Evolutionary conservation across 2,113 vertebrate species (phyloP), one percentile per base, ranked within the genome.

Genomic region (Melanotaenia duboulayi): DNA sequence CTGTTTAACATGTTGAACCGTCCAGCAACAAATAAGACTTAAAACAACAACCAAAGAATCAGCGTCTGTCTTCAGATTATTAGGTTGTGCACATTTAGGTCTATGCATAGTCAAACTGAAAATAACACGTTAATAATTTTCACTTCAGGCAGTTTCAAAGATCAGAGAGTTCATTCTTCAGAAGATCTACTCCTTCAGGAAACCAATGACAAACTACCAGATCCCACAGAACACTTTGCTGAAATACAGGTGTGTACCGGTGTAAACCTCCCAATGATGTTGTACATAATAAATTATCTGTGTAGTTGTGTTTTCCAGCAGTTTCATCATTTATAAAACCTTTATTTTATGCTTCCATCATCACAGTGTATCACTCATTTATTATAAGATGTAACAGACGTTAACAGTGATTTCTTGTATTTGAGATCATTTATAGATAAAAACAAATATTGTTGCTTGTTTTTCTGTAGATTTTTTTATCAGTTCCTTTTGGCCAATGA

Each of bases 191-290:
- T 97, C 96, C 2, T 98, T 98, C 89, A 93, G 96, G 74, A 98
- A 98, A 65, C 96, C 96, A 0, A 98, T 98, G 97, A 98, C 97
- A 65, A 98, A 98, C 93, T 98, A 97, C 78, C 97, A 98, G 90
- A 97, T 98, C 68, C 96, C 97, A 0, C 97, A 98, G 91, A 97
- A 97, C 22, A 95, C 96, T 0, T 90, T 98, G 50, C 95, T 98
- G 10, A 98, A 97, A 54, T 95, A 95, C 94, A 94, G 96, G 96
- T 97, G 59, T 44, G 57, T 17, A 11, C 54, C 19, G 44, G 17
- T n/a, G 44, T 6, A 35, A 28, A 28, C 28, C 16, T 44, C 16
- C 37, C 14, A 3, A 13, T 42, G 39, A 40, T 40, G 39, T 3
- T 40, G 9, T 40, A 2, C 10, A 40, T 40, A 40, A 12, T 11